Percentiles rank a stretch among this genome's conserved stretches.
phyloP scores from a whole-genome alignment of 2,797 vertebrate species.

The Pitangus sulphuratus region DNA sequence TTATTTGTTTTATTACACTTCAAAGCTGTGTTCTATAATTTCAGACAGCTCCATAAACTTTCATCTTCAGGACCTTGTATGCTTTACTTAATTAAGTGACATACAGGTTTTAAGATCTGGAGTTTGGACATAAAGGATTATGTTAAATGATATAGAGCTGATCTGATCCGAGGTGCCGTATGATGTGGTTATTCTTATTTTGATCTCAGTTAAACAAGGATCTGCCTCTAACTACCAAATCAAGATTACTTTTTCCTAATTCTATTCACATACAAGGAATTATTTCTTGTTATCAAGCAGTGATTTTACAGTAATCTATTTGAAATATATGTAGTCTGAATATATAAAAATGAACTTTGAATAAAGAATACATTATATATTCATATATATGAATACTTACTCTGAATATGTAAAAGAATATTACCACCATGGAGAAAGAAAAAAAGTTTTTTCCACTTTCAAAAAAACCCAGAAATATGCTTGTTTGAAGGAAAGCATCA shows the following conservation, averaged over 20 bases:
- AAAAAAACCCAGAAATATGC: background rate
- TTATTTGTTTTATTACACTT: slow-evolving; percentile 49
- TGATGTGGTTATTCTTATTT: background rate
- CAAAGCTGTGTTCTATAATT: slow-evolving; percentile 38
- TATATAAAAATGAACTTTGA: background rate
- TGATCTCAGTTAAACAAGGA: background rate
- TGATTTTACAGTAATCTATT: background rate
- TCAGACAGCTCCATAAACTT: slow-evolving; percentile 35
- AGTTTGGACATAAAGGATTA: background rate
- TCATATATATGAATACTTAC: background rate
- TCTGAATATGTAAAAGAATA: background rate
- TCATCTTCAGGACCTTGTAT: slow-evolving; percentile 16
- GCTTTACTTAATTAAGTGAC: slow-evolving; percentile 46
- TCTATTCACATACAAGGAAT: background rate
- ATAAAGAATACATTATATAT: background rate
- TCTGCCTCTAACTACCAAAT: background rate
- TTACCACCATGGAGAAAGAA: background rate
- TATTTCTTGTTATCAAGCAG: background rate
- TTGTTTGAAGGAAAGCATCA: background rate
- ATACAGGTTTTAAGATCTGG: background rate
- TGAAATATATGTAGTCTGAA: background rate
- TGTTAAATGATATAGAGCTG: background rate
- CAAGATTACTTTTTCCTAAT: background rate
- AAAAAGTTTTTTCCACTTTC: background rate
- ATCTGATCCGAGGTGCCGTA: background rate